Conservation (phyloP, 2,113 vertebrate species). For the Nycticryphes semicollaris region DNA sequence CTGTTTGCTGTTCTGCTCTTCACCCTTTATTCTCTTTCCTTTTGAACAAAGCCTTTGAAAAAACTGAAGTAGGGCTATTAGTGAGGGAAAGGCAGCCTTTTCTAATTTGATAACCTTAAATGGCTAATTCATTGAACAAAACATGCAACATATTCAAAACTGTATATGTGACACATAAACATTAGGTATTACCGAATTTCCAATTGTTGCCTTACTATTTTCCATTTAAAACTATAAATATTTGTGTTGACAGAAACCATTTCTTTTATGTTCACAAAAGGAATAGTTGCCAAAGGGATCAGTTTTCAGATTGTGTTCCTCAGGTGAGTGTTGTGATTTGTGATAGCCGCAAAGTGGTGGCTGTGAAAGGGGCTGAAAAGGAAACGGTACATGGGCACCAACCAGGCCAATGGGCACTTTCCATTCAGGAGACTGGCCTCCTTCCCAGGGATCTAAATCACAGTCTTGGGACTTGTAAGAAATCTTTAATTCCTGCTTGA, state of each 20-base stretch:
- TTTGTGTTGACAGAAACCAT: not conserved
- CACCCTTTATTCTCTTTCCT: not conserved
- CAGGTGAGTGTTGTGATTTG: not conserved
- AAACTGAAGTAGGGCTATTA: not conserved
- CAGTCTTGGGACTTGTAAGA: not conserved
- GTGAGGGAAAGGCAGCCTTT: not conserved
- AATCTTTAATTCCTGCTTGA: not conserved
- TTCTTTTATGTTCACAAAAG: not conserved
- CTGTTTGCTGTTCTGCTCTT: conserved; percentile 8
- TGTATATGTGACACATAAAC: not conserved
- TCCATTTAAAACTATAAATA: not conserved
- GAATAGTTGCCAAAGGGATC: not conserved
- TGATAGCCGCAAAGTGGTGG: not conserved
- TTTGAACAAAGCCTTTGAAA: not conserved
- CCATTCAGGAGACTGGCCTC: not conserved
- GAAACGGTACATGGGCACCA: fast-evolving
- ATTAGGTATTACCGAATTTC: not conserved
- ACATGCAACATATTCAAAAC: not conserved
- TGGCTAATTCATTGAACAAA: not conserved
- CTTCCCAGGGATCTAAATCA: not conserved
- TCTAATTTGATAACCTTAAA: not conserved
- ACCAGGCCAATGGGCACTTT: not conserved
- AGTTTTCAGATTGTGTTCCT: not conserved
- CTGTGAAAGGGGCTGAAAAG: not conserved
- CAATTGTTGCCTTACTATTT: not conserved